Percentiles rank a stretch among this genome's conserved stretches.
phyloP scores from a whole-genome alignment of 2,797 vertebrate species.

The Melanogrammus aeglefinus region DNA sequence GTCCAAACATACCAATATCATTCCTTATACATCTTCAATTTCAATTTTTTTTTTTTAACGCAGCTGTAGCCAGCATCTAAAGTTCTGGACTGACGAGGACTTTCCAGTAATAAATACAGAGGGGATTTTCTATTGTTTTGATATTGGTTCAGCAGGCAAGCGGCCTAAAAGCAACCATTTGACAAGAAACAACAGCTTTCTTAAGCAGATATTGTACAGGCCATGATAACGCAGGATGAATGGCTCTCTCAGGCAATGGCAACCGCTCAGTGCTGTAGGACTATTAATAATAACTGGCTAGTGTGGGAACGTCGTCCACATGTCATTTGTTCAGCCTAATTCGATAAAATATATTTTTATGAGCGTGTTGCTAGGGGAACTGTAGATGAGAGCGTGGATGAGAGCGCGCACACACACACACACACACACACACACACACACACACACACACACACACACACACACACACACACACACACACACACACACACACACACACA shows the following conservation, averaged over 20 bases:
- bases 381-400: conserved; percentile 2
- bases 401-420: conserved; percentile 4
- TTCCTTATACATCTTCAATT: conserved; percentile 16
- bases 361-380: conserved; percentile 1
- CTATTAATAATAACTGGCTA: conserved; percentile 24
- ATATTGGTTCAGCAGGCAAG: conserved; percentile 20
- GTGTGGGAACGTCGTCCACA: conserved; percentile 15
- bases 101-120: conserved; percentile 20
- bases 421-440: neutral
- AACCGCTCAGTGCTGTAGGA: conserved; percentile 11
- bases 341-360: conserved; percentile 11
- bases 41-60: conserved; percentile 5
- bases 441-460: conserved; percentile 4
- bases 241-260: conserved; percentile 19
- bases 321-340: conserved; percentile 24
- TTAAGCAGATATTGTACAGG: conserved; percentile 18
- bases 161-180: conserved; percentile 27
- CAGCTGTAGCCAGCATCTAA: neutral
- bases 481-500: neutral
- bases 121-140: conserved; percentile 18
- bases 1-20: conserved; percentile 19
- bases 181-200: conserved; percentile 12
- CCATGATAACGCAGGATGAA: conserved; percentile 24
- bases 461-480: neutral
- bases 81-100: conserved; percentile 14